phyloP scores from a whole-genome alignment of 2,113 vertebrate genomes.

The Chaetura pelagica region DNA sequence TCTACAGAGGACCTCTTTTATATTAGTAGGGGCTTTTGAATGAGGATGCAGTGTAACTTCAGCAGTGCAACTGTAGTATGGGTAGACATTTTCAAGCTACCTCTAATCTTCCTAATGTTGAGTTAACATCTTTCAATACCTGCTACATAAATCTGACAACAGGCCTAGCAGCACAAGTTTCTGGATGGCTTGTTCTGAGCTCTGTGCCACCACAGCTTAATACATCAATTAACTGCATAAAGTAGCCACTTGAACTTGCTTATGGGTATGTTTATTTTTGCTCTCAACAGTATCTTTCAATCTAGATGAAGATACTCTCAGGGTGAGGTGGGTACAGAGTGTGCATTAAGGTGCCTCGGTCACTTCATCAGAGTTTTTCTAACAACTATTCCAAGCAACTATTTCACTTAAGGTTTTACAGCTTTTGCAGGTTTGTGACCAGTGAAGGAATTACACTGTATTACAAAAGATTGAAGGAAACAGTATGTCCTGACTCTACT shows the following conservation, averaged over 20 bases:
- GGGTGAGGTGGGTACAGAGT: too few relatives aligned
- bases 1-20: not conserved
- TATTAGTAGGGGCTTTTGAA: not conserved
- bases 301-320: not conserved
- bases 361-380: not conserved
- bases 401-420: not conserved
- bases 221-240: not conserved
- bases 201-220: not conserved
- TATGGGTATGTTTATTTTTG: not conserved
- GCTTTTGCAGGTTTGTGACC: not conserved
- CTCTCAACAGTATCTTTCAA: not conserved
- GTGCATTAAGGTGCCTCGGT: not conserved
- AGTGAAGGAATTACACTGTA: not conserved
- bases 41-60: not conserved
- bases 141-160: not conserved
- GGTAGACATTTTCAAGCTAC: not conserved
- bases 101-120: not conserved
- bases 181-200: not conserved
- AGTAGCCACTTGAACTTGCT: not conserved
- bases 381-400: not conserved
- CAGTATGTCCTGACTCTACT: not conserved
- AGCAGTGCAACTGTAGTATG: not conserved
- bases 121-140: not conserved
- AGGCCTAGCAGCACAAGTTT: rapidly evolving
- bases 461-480: not conserved